phyloP scores from a whole-genome alignment of 2,888 invertebrate species.

The Acanthosepion pharaonis region DNA sequence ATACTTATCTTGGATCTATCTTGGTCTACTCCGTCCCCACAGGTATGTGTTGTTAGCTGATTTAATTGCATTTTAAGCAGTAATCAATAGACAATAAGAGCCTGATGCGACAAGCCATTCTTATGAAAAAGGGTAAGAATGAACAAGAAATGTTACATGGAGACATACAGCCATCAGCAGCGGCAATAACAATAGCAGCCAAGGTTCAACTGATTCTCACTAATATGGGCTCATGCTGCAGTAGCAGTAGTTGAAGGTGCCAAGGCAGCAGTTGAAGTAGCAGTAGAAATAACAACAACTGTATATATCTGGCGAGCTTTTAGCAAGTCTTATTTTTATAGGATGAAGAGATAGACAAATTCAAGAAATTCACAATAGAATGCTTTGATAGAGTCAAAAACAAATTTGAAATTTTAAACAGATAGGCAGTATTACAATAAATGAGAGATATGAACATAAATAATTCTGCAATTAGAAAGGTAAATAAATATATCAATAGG shows the following conservation, averaged over 20 bases:
- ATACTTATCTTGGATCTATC: slow-evolving; percentile 33
- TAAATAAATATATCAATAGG: not conserved
- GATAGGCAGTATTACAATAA: not conserved
- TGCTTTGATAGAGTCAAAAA: not conserved
- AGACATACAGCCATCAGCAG: slow-evolving; percentile 40
- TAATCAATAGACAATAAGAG: slow-evolving; percentile 33
- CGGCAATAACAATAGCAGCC: slow-evolving; percentile 20
- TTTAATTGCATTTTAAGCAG: slow-evolving; percentile 22
- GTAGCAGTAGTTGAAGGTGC: not conserved
- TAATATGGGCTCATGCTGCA: slow-evolving; percentile 33
- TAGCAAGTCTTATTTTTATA: not conserved
- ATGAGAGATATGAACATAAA: not conserved
- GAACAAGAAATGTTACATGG: slow-evolving; percentile 33
- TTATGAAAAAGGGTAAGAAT: slow-evolving; percentile 4
- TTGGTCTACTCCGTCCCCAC: not conserved
- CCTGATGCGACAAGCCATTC: slow-evolving; percentile 17
- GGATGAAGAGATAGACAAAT: not conserved
- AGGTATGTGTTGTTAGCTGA: not conserved
- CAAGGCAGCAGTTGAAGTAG: slow-evolving; percentile 40
- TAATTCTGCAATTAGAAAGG: not conserved
- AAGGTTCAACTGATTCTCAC: slow-evolving; percentile 23
- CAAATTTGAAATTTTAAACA: not conserved
- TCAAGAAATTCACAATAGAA: not conserved
- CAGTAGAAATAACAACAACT: not conserved
- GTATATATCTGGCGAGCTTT: not conserved